Evolutionary conservation across 2,113 vertebrate genomes (phyloP).

Genomic region (Chaenogobius annularis): DNA sequence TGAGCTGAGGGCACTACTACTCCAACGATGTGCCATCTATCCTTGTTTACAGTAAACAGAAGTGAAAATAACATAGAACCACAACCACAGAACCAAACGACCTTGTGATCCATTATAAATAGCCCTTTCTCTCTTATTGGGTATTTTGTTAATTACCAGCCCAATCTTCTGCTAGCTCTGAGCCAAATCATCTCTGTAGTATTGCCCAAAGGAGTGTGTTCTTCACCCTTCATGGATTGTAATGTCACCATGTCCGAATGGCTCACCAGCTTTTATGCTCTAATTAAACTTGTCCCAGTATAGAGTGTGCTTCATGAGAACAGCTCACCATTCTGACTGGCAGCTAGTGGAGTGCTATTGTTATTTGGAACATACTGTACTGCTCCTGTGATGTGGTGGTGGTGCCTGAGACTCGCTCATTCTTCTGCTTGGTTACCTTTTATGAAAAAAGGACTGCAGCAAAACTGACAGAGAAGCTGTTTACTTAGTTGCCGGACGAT

Average conservation of each 20-base stretch:
- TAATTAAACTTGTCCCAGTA: slow-evolving; percentile 47
- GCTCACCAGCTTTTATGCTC: slow-evolving; percentile 35
- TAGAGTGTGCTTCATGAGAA: slow-evolving; percentile 46
- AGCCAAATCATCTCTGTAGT: slow-evolving; percentile 13
- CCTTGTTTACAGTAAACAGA: slow-evolving; percentile 24
- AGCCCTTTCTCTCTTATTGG: background rate
- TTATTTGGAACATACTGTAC: slow-evolving; percentile 67
- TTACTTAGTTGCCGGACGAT: slow-evolving; percentile 24
- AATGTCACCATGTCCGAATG: slow-evolving; percentile 28
- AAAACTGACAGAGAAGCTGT: slow-evolving; percentile 31
- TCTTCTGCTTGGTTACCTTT: slow-evolving; percentile 18
- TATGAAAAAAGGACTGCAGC: slow-evolving; percentile 23
- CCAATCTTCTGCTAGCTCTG: background rate
- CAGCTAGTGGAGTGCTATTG: slow-evolving; percentile 56
- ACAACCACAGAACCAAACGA: background rate
- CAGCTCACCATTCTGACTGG: slow-evolving; percentile 40
- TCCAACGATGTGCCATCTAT: slow-evolving; percentile 15
- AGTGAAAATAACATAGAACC: background rate
- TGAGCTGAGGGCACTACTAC: slow-evolving; percentile 43
- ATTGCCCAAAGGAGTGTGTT: slow-evolving; percentile 14
- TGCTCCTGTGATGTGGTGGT: slow-evolving; percentile 32
- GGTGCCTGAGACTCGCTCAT: slow-evolving; percentile 19
- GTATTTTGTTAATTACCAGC: background rate
- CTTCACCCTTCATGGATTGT: slow-evolving; percentile 35
- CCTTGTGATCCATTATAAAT: background rate